Evolutionary conservation across 2,797 vertebrate species (phyloP), one percentile per base, ranked within the genome.

Genomic region (Darevskia mixta): DNA sequence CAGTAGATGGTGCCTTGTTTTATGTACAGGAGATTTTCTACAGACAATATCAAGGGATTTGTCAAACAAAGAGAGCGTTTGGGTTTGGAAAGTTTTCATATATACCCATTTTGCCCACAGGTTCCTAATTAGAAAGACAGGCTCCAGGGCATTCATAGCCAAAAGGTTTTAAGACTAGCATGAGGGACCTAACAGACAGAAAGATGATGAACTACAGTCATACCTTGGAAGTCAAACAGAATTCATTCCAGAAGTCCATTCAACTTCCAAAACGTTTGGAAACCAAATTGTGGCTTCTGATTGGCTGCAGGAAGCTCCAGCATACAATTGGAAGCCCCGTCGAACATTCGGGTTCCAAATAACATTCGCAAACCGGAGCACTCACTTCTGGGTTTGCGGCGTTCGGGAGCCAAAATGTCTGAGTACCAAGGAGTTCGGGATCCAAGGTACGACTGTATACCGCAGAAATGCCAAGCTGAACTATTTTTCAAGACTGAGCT

Each of bases 11-110:
- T 89, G 89, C 73, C 88, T 85, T 55, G 90, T 92, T 91, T 88
- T 89, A 92, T 75, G 94, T 92, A 87, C 88, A 95, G 78, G 73
- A 85, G 92, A 94, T 95, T 95, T 94, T 95, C 92, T 90, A 72
- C 82, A 73, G 84, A 88, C 88, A 82, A 91, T 95, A 91, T 92
- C 83, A 73, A 10, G 0, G 88, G 93, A 72, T 91, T 79, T 87
- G 86, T 88, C 91, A 94, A 94, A 95, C 89, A 93, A 93, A 92
- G 92, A 91, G 88, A 94, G 92, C 91, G 82, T 91, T 91, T 81
- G 77, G 89, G 90, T 86, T 95, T 94, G 83, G 87, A 69, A 93
- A 90, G 89, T 86, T 87, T 67, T 85, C 45, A 84, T 84, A 73
- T 79, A 86, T 94, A 67, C 87, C 85, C 49, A n/a, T 79, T 79